phyloP scores from a whole-genome alignment of 2,113 vertebrate species.

The Hucho hucho region DNA sequence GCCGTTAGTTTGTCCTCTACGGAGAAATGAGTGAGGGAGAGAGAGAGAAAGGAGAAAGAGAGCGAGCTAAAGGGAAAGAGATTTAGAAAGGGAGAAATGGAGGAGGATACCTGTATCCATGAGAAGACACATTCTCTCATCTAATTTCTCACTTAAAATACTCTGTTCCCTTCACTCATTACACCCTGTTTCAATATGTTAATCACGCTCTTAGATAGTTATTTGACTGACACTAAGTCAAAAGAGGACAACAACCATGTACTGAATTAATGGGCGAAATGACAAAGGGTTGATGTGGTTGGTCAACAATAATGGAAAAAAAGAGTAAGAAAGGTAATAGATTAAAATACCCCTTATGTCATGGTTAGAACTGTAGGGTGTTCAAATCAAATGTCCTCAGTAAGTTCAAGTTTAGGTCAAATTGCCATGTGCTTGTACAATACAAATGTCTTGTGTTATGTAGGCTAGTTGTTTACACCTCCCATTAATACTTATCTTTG shows the following conservation, averaged over 20 bases:
- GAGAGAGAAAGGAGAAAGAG: constrained; percentile 15
- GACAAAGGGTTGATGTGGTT: no score
- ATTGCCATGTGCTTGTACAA: no score
- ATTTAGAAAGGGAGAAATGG: neutral
- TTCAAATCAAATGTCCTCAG: no score
- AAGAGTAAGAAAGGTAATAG: no score
- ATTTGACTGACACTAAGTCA: neutral
- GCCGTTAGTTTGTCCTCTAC: constrained; percentile 46
- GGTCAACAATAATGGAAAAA: no score
- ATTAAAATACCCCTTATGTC: no score
- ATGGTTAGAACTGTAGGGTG: no score
- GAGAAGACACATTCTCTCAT: neutral
- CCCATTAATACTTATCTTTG: no score
- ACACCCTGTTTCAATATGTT: constrained; percentile 1
- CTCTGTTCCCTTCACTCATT: constrained; percentile 7
- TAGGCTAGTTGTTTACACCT: no score
- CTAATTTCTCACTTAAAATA: constrained; percentile 3
- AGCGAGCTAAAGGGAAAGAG: neutral
- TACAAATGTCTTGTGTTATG: no score
- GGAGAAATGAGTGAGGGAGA: neutral
- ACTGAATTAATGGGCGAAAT: no score
- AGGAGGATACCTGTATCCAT: constrained; percentile 10
- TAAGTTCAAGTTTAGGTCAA: no score
- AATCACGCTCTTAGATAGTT: neutral
- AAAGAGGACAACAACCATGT: neutral